These are phyloP conservation scores for Antheraea mylitta DNA, from an alignment of 1,140 invertebrate species.

Conservation along the genomic window DNA sequence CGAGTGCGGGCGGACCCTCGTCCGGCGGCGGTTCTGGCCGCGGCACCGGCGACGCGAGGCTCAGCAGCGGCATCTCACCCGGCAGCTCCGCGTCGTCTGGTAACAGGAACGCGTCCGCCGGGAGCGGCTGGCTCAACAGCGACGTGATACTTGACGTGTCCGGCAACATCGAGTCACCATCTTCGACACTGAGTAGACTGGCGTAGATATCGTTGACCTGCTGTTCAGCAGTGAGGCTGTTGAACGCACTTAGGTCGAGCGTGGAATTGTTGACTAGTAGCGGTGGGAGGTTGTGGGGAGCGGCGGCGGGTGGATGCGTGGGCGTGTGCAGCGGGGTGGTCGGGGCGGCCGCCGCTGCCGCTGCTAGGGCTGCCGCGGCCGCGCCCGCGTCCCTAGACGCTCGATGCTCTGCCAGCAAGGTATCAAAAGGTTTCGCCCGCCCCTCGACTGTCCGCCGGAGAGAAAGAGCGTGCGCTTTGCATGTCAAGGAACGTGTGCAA, in stretches of 20 bases:
- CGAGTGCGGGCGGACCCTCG: constrained; percentile 40
- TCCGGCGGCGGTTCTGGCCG: constrained; percentile 42
- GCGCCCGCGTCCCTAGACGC: constrained; percentile 73
- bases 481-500: constrained; percentile 90
- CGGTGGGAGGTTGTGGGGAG: constrained; percentile 43
- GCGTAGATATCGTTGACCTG: constrained; percentile 67
- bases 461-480: constrained; percentile 90
- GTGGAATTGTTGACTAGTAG: constrained; percentile 48
- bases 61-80: constrained; percentile 33
- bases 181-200: constrained; percentile 57
- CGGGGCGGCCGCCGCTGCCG: constrained; percentile 20
- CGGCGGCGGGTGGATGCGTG: constrained; percentile 24
- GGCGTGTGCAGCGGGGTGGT: constrained; percentile 20
- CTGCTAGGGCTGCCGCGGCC: constrained; percentile 25
- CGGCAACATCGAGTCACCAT: constrained; percentile 47
- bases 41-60: constrained; percentile 32
- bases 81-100: constrained; percentile 51
- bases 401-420: constrained; percentile 87
- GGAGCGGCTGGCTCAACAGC: constrained; percentile 52
- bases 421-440: constrained; percentile 88
- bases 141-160: constrained; percentile 57
- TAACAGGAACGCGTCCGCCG: constrained; percentile 44
- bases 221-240: constrained; percentile 58
- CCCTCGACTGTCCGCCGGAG: constrained; percentile 86
- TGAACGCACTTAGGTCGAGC: constrained; percentile 54